These are phyloP conservation scores for Drymodes brunneopygia DNA, from an alignment of 2,113 vertebrate species.

Conservation along the genomic window DNA sequence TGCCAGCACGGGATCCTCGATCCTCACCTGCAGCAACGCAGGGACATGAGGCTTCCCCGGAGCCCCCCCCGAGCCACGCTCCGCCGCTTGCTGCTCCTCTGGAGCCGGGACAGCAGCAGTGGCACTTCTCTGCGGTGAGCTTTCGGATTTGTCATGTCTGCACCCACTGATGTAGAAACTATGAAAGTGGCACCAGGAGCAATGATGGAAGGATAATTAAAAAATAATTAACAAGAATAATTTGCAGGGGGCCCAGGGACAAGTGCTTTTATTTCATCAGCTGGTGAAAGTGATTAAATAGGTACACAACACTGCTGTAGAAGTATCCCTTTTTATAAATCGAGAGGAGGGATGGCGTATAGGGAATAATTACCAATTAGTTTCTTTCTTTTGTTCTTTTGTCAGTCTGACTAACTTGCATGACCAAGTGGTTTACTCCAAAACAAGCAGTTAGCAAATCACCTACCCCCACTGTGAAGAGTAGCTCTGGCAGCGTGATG, in stretches of 20 bases:
- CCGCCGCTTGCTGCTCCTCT: background rate
- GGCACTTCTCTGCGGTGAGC: background rate
- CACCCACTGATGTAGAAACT: constrained; percentile 57
- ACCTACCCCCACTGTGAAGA: background rate
- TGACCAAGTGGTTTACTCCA: constrained; percentile 3
- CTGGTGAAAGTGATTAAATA: constrained; percentile 55
- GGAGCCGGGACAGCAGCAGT: background rate
- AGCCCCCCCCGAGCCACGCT: background rate
- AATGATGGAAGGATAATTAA: constrained; percentile 68
- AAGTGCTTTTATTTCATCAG: constrained; percentile 60
- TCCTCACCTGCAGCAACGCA: background rate
- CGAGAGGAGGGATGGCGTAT: background rate
- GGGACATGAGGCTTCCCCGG: background rate
- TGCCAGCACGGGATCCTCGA: background rate
- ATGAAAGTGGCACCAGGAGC: constrained; percentile 45
- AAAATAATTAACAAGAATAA: constrained; percentile 77
- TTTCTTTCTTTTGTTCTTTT: constrained; percentile 32
- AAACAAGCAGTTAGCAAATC: constrained; percentile 32
- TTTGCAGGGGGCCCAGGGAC: constrained; percentile 64
- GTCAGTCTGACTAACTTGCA: constrained; percentile 13
- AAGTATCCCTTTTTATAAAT: background rate
- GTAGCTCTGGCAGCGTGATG: background rate
- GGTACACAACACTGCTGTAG: background rate
- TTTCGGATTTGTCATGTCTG: constrained; percentile 19
- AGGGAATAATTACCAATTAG: constrained; percentile 29